These are phyloP conservation scores for Platalea minor DNA, from an alignment of 2,797 vertebrate species.

Conservation along the genomic window DNA sequence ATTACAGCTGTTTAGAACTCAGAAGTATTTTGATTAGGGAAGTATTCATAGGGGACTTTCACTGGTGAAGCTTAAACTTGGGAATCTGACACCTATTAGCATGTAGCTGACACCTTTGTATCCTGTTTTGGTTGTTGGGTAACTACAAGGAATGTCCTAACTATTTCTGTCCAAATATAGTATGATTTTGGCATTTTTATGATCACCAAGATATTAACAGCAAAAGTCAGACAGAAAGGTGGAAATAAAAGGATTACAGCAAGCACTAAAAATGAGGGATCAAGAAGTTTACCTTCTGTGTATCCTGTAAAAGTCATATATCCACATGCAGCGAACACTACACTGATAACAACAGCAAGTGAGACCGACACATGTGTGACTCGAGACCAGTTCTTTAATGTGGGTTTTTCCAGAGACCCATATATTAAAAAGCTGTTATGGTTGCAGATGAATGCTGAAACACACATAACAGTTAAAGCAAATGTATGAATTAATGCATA, in stretches of 20 bases:
- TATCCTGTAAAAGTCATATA: constrained; percentile 92
- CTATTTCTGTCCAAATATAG: background rate
- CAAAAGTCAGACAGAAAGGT: background rate
- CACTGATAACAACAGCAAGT: constrained; percentile 82
- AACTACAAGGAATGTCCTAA: background rate
- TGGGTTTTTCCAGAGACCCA: constrained; percentile 86
- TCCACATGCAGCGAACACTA: constrained; percentile 84
- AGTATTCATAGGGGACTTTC: background rate
- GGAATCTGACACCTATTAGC: background rate
- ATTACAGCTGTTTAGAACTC: background rate
- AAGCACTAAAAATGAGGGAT: background rate
- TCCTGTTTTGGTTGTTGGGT: background rate
- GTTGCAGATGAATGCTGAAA: constrained; percentile 93
- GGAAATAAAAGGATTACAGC: background rate
- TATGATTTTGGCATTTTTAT: background rate
- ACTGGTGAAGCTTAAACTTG: background rate
- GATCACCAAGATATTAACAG: background rate
- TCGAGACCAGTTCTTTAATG: constrained; percentile 83
- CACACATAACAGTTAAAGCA: background rate
- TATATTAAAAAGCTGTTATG: constrained; percentile 98
- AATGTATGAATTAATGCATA: background rate
- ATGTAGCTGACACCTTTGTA: background rate
- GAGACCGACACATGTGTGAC: constrained; percentile 88
- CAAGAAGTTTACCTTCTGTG: constrained; percentile 85
- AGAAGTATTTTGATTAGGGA: background rate